Evolutionary conservation across 2,888 invertebrate species (phyloP).

Genomic region (Epirrhoe alternata): DNA sequence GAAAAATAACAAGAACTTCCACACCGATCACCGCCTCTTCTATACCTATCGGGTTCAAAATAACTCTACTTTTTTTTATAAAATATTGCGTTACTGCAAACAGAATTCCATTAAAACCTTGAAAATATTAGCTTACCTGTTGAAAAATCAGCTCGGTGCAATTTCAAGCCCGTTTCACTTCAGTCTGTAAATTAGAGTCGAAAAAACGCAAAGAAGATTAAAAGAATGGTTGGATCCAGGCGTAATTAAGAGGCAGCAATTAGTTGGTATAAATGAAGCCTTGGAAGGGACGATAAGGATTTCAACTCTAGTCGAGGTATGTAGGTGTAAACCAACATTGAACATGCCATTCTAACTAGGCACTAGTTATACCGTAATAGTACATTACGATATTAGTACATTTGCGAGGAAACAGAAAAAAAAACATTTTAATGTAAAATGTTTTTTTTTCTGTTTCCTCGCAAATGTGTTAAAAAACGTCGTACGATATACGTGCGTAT

Average conservation of each 20-base stretch:
- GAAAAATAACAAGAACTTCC: not conserved
- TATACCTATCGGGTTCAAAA: not conserved
- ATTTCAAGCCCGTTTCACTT: constrained; percentile 26
- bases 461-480: no score
- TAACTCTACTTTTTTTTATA: not conserved
- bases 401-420: no score
- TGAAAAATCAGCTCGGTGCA: constrained; percentile 34
- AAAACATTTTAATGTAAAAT: no score
- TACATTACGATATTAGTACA: no score
- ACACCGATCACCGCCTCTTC: not conserved
- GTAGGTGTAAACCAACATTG: not conserved
- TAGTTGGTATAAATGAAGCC: constrained; percentile 25
- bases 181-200: constrained; percentile 31
- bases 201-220: constrained; percentile 39
- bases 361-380: no score
- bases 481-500: no score
- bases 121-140: constrained; percentile 33
- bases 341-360: not conserved
- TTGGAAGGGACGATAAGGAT: not conserved
- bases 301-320: not conserved
- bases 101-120: constrained; percentile 19
- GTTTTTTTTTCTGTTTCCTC: no score
- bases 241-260: constrained; percentile 40
- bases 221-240: constrained; percentile 37
- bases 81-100: constrained; percentile 14